Evolutionary conservation across 2,888 invertebrate species (phyloP), one percentile per base, ranked within the genome.

Genomic region (Cryptus viduatorius): DNA sequence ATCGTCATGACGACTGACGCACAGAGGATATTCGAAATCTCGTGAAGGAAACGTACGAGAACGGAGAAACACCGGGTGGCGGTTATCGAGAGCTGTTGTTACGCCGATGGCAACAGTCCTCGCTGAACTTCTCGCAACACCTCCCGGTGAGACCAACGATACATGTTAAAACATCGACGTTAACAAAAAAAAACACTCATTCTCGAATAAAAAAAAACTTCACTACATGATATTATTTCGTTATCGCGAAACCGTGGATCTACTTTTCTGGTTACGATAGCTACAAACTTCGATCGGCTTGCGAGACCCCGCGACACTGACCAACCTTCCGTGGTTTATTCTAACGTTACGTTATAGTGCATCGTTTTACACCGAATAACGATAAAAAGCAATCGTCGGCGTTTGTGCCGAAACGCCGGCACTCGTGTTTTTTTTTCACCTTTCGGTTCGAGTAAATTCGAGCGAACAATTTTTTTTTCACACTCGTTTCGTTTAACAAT

Each of bases 1-100:
- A 83, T 87, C 82, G 83, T 87, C 80, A 83, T 82, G 79, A 82
- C 84, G 84, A 83, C 83, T 78, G 83, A 69, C 72, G 61, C 77
- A 78, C 76, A 69, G 85, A 81, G 42, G 53, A 76, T 83, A 79
- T 71, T 29, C 72, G 68, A 67, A 79, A 69, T 82, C 53, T 82
- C 79, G 76, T 85, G 50, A 76, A 81, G 42, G 24, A 46, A 42
- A 48, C 67, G 42, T 69, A 59, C 46, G 67, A 50, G 73, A 72
- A 37, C 37, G 37, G 37, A 73, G n/a, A 78, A 78, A 79, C 56
- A 79, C 68, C 65, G 67, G 67, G 50, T 37, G 46, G 42, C 42
- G 67, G 24, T 24, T 31, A 31, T 48, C 48, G 48, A 12, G 44
- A 56, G 61, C 61, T 69, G 72, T 71, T 69, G 72, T 71, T n/a